Evolutionary conservation across 1,140 invertebrate species (phyloP), one percentile per base, ranked within the genome.

Genomic region (Potamilus streckersoni): DNA sequence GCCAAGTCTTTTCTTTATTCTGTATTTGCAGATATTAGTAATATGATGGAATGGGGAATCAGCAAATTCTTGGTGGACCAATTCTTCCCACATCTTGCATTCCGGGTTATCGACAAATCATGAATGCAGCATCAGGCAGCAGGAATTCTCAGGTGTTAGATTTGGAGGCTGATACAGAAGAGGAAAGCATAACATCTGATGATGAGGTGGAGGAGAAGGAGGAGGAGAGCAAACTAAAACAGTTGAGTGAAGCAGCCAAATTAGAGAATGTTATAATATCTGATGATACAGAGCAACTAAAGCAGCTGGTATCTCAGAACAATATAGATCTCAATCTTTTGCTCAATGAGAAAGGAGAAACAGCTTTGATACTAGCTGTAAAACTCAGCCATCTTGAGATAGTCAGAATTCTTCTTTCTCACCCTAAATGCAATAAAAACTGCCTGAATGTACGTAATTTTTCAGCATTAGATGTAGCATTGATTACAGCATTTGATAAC

Each of bases 401-500:
- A 60, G 82, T 85, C 19, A 78, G 82, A 71, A 69, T 73, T 8
- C 60, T 85, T 27, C 69, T 85, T 13, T 66, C 72, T 16, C 72
- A 69, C 4, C 72, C 73, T 57, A 59, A 73, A 6, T 83, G 82
- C 74, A 73, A 85, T 57, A 81, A 80, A 57, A 78, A 79, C 56
- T 67, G 65, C 31, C 76, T 78, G 6, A 85, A 85, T 66, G 79
- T 81, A 14, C 79, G 82, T 59, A 68, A 77, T 61, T 85, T 79
- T 62, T 83, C 82, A 38, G 72, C 82, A 15, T 71, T 85, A 20
- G 84, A 85, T 64, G 66, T 83, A 14, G 84, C 84, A 12, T 62
- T 85, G 56, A 71, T 77, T 6, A 83, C 80, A 65, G 76, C 78
- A 16, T 85, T 80, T 80, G 80, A 85, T 65, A 83, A 81, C 67